Conservation (phyloP, 2,113 vertebrate genomes). For the Micromys minutus region DNA sequence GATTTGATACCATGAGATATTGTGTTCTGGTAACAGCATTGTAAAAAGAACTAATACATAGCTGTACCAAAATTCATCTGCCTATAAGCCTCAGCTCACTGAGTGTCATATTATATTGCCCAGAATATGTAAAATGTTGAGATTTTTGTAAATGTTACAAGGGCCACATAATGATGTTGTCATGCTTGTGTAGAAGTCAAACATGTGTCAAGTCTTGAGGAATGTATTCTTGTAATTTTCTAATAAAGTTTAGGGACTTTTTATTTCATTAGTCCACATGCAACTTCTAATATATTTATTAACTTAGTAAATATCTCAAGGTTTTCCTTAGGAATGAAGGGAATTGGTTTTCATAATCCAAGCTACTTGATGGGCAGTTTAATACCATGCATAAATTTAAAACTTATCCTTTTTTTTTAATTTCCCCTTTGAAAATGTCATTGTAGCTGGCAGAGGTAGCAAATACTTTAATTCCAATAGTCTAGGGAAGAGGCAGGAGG, state of each 20-base stretch:
- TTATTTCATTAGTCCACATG: background rate
- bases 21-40: background rate
- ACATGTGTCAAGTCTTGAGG: conserved; percentile 24
- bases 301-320: conserved; percentile 5
- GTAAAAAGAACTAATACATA: background rate
- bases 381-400: background rate
- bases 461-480: background rate
- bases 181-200: no score
- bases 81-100: background rate
- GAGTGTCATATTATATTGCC: background rate
- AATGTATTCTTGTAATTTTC: conserved; percentile 42
- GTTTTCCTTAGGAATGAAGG: background rate
- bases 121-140: conserved; percentile 27
- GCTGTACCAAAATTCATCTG: background rate
- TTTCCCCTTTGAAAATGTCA: background rate
- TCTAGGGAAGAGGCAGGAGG: background rate
- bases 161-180: background rate
- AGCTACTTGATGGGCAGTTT: conserved; percentile 6
- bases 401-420: conserved; percentile 5
- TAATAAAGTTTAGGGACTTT: conserved; percentile 24
- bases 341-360: conserved; percentile 14
- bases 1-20: background rate
- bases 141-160: conserved; percentile 6
- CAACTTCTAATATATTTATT: conserved; percentile 57
- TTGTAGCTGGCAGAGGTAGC: background rate